Percentiles rank a stretch among this genome's conserved stretches.
These are phyloP conservation scores for Pogonophryne albipinna DNA, from an alignment of 2,797 vertebrate genomes.

Conservation along the genomic window DNA sequence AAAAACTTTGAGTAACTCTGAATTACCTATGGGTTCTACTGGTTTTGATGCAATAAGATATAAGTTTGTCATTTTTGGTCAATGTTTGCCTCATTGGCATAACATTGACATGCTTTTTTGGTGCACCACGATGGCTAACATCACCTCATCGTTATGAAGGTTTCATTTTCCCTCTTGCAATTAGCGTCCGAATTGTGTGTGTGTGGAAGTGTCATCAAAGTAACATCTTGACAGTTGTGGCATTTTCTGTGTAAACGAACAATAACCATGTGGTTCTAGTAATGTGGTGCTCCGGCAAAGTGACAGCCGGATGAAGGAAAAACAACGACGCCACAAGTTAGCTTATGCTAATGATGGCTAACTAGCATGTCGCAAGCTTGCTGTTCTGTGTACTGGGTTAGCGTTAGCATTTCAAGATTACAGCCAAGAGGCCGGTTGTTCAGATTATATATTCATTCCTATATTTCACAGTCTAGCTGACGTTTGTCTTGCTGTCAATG, in stretches of 20 bases:
- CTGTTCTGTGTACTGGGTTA: conserved; percentile 36
- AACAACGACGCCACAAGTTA: conserved; percentile 84
- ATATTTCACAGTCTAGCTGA: not conserved
- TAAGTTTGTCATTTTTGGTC: not conserved
- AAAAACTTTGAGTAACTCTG: not conserved
- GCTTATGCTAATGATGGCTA: conserved; percentile 57
- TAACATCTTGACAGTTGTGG: not conserved
- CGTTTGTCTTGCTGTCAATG: not conserved
- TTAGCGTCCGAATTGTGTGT: not conserved
- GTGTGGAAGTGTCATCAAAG: not conserved
- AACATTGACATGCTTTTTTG: conserved; percentile 1
- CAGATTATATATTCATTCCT: not conserved
- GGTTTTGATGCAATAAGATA: not conserved
- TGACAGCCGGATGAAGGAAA: conserved; percentile 48
- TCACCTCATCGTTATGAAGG: conserved; percentile 17
- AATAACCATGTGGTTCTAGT: accelerated
- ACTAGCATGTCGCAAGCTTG: conserved; percentile 41
- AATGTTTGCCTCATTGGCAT: not conserved
- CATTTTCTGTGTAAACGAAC: not conserved
- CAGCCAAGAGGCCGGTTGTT: conserved; percentile 47
- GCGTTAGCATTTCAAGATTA: conserved; percentile 46
- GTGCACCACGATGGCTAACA: conserved; percentile 27
- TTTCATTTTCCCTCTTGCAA: conserved; percentile 3
- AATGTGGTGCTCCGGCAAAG: not conserved
- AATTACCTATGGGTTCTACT: not conserved